Percentiles rank a stretch among this genome's conserved stretches.
Evolutionary conservation across 2,113 vertebrate species (phyloP).

Genomic region (Uropsilus gracilis): DNA sequence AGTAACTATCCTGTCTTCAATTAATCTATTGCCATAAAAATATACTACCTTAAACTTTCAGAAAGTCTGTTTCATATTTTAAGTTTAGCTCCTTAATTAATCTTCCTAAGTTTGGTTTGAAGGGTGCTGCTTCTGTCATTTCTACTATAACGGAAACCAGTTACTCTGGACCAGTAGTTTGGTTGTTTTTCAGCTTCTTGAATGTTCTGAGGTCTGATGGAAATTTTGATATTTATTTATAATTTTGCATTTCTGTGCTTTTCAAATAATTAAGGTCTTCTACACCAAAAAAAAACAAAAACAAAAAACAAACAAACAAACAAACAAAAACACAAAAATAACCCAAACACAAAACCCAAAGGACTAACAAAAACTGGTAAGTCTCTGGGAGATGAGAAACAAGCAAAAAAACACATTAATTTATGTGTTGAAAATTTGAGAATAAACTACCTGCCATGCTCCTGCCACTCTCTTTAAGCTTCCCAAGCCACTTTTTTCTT

Average conservation of each 20-base stretch:
- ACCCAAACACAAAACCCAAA: not conserved
- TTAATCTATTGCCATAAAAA: not conserved
- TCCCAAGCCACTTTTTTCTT: not conserved
- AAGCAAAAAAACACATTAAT: not conserved
- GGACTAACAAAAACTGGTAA: not conserved
- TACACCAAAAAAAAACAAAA: too few relatives aligned
- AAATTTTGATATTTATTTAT: not conserved
- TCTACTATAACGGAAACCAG: not conserved
- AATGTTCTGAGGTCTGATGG: not conserved
- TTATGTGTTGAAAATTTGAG: not conserved
- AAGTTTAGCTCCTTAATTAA: not conserved
- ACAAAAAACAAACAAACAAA: too few relatives aligned
- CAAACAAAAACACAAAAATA: not conserved
- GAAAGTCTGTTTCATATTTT: not conserved
- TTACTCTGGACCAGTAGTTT: not conserved
- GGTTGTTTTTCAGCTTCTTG: not conserved
- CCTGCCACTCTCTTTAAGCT: rapidly evolving
- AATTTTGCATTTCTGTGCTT: not conserved
- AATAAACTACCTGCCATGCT: not conserved
- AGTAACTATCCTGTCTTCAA: not conserved
- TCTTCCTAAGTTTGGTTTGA: not conserved
- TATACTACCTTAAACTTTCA: not conserved
- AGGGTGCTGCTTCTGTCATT: not conserved
- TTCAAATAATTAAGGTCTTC: not conserved
- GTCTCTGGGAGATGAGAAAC: not conserved